phyloP scores from a whole-genome alignment of 2,888 invertebrate genomes.

The Caenorhabditis zanzibari region DNA sequence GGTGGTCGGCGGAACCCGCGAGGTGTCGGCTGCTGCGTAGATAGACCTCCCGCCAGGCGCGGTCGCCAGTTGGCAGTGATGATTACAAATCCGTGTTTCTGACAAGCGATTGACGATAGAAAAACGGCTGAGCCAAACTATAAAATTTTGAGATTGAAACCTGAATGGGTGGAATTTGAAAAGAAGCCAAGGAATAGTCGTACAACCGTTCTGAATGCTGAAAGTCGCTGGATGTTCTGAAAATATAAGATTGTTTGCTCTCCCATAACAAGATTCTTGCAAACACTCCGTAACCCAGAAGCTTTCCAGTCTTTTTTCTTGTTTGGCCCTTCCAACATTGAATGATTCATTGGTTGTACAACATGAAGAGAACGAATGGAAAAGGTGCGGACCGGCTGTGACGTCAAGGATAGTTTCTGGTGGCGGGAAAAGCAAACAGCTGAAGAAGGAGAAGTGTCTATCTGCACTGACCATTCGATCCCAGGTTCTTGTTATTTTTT shows the following conservation, averaged over 20 bases:
- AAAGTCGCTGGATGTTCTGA: neutral
- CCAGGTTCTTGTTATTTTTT: neutral
- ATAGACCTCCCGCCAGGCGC: neutral
- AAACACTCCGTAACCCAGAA: conserved; percentile 24
- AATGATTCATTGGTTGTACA: conserved; percentile 46
- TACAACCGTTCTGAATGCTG: no score
- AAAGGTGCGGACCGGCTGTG: conserved; percentile 44
- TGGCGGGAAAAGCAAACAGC: conserved; percentile 49
- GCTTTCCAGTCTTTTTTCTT: conserved; percentile 20
- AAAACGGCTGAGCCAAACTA: conserved; percentile 60
- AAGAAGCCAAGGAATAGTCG: neutral
- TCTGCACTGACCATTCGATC: conserved; percentile 8
- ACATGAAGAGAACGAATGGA: conserved; percentile 13
- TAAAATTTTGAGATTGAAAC: conserved; percentile 29
- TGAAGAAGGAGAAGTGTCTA: conserved; percentile 21
- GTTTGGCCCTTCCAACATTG: neutral
- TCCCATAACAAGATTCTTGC: neutral
- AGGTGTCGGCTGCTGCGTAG: conserved; percentile 48
- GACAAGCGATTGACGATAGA: conserved; percentile 66
- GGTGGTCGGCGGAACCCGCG: conserved; percentile 45
- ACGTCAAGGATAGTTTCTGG: conserved; percentile 54
- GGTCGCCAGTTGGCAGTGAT: conserved; percentile 32
- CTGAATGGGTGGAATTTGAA: neutral
- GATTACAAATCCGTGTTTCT: conserved; percentile 67
- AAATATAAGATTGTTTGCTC: neutral